A percentile compares a stretch with the other conserved stretches of the same genome.
These are phyloP conservation scores for Synchiropus splendidus DNA, from an alignment of 2,113 vertebrate species.

Conservation along the genomic window DNA sequence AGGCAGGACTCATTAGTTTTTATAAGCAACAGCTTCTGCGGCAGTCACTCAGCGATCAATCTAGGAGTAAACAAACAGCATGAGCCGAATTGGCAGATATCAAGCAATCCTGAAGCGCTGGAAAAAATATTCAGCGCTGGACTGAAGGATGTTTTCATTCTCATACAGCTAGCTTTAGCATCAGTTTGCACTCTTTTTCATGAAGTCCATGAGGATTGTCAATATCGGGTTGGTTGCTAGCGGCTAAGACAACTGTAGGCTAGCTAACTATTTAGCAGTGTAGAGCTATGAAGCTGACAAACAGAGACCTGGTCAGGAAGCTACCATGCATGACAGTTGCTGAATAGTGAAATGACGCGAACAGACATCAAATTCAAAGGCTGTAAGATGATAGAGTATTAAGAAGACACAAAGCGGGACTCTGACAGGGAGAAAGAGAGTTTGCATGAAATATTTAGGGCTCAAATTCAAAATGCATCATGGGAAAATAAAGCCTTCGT, in stretches of 20 bases:
- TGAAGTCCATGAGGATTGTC: no score
- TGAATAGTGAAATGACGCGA: slow-evolving; percentile 10
- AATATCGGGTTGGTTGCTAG: no score
- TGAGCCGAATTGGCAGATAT: slow-evolving; percentile 11
- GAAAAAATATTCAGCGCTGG: no score
- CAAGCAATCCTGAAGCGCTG: no score
- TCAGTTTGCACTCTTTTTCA: no score
- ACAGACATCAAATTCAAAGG: slow-evolving; percentile 13
- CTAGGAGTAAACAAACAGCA: slow-evolving; percentile 8
- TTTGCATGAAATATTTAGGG: slow-evolving; percentile 40
- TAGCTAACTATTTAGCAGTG: no score
- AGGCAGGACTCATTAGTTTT: slow-evolving; percentile 13
- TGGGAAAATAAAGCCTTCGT: slow-evolving; percentile 31
- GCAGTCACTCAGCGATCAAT: slow-evolving; percentile 1
- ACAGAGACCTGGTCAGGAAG: neutral
- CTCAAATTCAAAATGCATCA: slow-evolving; percentile 40
- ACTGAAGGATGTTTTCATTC: no score
- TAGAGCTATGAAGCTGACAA: no score
- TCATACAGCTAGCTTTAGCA: no score
- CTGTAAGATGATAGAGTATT: slow-evolving; percentile 19
- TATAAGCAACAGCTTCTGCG: slow-evolving; percentile 1
- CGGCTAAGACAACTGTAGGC: no score
- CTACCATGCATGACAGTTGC: no score
- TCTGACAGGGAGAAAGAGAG: slow-evolving; percentile 18
- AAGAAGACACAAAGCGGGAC: slow-evolving; percentile 15